A percentile compares a stretch with the other conserved stretches of the same genome.
These are phyloP conservation scores for Pterocles orientalis DNA, from an alignment of 2,113 vertebrate genomes.

Conservation along the genomic window DNA sequence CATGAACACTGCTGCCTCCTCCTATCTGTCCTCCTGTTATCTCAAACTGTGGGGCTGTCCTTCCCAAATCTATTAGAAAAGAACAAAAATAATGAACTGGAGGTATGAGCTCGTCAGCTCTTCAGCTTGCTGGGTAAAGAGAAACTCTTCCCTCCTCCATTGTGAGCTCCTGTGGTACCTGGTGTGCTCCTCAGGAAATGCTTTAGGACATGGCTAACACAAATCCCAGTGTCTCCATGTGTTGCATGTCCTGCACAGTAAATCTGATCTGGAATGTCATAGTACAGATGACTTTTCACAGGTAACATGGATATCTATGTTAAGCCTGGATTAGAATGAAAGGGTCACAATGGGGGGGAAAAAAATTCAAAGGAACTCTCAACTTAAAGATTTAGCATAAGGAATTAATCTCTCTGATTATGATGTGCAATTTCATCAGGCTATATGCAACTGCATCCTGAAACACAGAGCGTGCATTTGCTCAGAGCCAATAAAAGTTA, in stretches of 20 bases:
- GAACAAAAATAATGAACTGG: not conserved
- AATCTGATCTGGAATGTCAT: not conserved
- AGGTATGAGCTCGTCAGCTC: not conserved
- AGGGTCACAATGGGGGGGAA: not conserved
- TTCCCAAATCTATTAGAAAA: not conserved
- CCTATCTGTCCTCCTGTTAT: not conserved
- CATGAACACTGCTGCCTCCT: not conserved
- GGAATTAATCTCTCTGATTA: conserved; percentile 3
- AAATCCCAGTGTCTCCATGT: not conserved
- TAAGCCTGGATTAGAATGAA: not conserved
- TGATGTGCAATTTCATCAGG: not conserved
- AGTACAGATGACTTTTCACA: not conserved
- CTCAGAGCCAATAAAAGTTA: not conserved
- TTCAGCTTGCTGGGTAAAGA: not conserved
- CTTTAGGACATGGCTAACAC: not conserved
- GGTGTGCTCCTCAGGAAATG: not conserved
- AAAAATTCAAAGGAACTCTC: not conserved
- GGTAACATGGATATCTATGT: not conserved
- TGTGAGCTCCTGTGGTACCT: not conserved
- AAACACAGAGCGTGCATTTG: not conserved
- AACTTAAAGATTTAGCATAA: not conserved
- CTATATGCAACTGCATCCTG: not conserved
- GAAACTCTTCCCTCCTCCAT: not conserved
- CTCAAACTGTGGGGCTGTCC: not conserved
- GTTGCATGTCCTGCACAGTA: not conserved